Evolutionary conservation across 2,113 vertebrate genomes (phyloP).

Genomic region (Polypterus bichir): DNA sequence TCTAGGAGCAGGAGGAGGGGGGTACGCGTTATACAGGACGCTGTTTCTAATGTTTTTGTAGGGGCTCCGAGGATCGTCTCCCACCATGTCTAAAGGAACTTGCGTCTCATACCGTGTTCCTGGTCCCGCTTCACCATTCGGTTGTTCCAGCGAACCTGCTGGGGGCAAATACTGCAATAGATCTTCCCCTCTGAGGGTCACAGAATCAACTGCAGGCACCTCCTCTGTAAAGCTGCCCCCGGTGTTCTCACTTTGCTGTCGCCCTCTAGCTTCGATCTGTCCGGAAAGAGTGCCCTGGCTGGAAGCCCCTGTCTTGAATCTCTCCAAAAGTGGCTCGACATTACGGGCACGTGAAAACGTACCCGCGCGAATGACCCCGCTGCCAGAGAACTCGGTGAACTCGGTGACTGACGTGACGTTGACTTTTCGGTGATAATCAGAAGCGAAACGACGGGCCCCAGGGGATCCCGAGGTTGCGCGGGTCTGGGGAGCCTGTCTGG

Average conservation of each 20-base stretch:
- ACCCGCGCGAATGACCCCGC: slow-evolving; percentile 26
- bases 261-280: too few species aligned
- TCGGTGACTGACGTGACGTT: slow-evolving; percentile 8
- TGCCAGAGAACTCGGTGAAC: slow-evolving; percentile 36
- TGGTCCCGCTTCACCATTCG: slow-evolving; percentile 22
- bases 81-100: slow-evolving; percentile 27
- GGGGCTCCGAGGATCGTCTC: slow-evolving; percentile 35
- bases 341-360: slow-evolving; percentile 10
- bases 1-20: slow-evolving; percentile 9
- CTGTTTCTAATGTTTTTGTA: slow-evolving; percentile 41
- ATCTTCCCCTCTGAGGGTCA: slow-evolving; percentile 7
- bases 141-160: slow-evolving; percentile 6
- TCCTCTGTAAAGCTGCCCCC: not conserved
- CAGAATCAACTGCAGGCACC: slow-evolving; percentile 6
- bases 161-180: slow-evolving; percentile 12
- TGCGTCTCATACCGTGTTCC: slow-evolving; percentile 5
- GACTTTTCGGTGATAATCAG: not conserved
- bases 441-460: slow-evolving; percentile 16
- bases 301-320: not conserved
- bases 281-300: not conserved
- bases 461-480: slow-evolving; percentile 12
- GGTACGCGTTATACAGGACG: slow-evolving; percentile 42
- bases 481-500: slow-evolving; percentile 1
- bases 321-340: not conserved
- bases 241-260: not conserved